Evolutionary conservation across 92 coral and sea anemone species (phyloP), one percentile per base, ranked within the genome.

Genomic region (Chrysogorgia sp.): DNA sequence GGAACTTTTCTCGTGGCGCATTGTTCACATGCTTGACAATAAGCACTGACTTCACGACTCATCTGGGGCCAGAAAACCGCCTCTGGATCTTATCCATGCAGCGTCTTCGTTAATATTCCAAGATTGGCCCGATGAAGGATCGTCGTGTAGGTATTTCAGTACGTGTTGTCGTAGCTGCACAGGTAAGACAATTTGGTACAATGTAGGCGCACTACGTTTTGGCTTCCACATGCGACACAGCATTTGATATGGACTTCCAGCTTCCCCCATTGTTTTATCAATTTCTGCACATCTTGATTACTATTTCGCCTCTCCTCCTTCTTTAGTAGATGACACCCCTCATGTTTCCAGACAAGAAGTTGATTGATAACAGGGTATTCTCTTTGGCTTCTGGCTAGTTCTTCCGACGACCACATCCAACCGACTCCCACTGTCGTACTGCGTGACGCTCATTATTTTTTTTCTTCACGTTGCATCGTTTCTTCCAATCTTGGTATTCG

Each of bases 111-210:
- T n/a, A n/a, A n/a, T 1, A 62, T 8, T 34, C 84, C 90, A 1
- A 82, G 40, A 63, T n/a, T 87, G 90, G 21, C 82, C 81, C 19
- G 81, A 84, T 0, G 77, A 37, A 1, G 78, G 32, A 26, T 83
- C 81, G 58, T 83, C 90, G 47, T 87, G 90, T n/a, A 14, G 58
- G 70, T 10, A n/a, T n/a, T n/a, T n/a, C n/a, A n/a, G n/a, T n/a
- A n/a, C n/a, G n/a, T n/a, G n/a, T n/a, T n/a, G n/a, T n/a, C n/a
- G n/a, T n/a, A n/a, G n/a, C n/a, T n/a, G n/a, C n/a, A n/a, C n/a
- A n/a, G n/a, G n/a, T n/a, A 37, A 37, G 43, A 37, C 59, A 17
- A 52, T 52, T 52, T 52, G 59, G 26, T 52, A 52, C 59, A 6
- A 23, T 23, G 7, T 52, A 17, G 21, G 22, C 6, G 59, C 59